Conservation (phyloP, 2,888 invertebrate species). For the Allophyes oxyacanthae region DNA sequence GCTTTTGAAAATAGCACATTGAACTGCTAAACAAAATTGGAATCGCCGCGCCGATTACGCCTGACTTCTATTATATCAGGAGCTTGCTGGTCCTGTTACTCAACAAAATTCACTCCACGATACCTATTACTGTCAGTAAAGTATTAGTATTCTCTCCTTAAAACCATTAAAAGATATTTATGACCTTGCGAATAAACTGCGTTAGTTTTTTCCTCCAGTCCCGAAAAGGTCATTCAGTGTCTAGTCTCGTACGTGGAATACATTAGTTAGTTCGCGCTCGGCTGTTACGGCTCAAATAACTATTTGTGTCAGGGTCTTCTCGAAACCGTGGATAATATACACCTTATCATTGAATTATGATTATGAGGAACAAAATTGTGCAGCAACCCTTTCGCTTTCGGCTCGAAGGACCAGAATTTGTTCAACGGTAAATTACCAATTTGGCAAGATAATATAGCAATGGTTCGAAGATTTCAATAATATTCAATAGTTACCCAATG, state of each 20-base stretch:
- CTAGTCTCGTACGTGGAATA: slow-evolving; percentile 57
- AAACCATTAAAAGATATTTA: slow-evolving; percentile 44
- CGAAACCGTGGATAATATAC: slow-evolving; percentile 33
- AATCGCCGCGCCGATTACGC: slow-evolving; percentile 6
- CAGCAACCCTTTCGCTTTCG: background rate
- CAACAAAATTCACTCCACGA: slow-evolving; percentile 30
- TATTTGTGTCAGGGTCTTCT: slow-evolving; percentile 56
- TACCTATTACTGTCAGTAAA: slow-evolving; percentile 1
- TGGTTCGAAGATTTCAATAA: too few species aligned
- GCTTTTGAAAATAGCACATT: slow-evolving; percentile 30
- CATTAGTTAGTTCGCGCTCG: slow-evolving; percentile 45
- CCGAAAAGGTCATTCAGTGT: slow-evolving; percentile 59
- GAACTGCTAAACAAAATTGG: slow-evolving; percentile 18
- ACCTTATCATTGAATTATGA: slow-evolving; percentile 25
- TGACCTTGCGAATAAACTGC: slow-evolving; percentile 38
- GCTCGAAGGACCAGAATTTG: slow-evolving; percentile 4
- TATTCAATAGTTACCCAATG: too few species aligned
- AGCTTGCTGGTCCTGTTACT: slow-evolving; percentile 1
- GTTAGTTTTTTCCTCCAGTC: slow-evolving; percentile 46
- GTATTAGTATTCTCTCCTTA: slow-evolving; percentile 43
- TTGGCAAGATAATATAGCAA: too few species aligned
- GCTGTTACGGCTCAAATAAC: slow-evolving; percentile 39
- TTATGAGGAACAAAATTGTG: background rate
- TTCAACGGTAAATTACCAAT: too few species aligned
- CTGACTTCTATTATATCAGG: slow-evolving; percentile 1